A percentile compares a stretch with the other conserved stretches of the same genome.
Conservation (phyloP, 92 coral and sea anemone genomes). For the Zoanthus sociatus region DNA sequence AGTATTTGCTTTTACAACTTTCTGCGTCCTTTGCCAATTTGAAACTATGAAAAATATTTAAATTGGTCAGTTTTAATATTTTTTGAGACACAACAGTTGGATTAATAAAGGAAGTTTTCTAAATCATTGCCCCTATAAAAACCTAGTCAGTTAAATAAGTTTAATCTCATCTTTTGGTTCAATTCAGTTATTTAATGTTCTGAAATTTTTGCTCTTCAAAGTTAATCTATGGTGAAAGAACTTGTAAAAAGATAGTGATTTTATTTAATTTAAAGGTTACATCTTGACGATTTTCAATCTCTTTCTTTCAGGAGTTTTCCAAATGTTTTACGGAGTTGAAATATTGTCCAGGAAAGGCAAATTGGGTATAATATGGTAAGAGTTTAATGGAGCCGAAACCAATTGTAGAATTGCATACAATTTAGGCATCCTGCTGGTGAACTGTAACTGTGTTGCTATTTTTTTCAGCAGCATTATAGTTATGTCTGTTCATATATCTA, state of each 20-base stretch:
- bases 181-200: not conserved
- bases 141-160: not conserved
- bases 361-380: slow-evolving; percentile 16
- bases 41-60: not conserved
- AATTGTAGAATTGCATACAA: no score
- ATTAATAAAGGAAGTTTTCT: not conserved
- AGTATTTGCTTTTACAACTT: no score
- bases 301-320: not conserved
- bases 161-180: not conserved
- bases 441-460: no score
- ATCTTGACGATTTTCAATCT: not conserved
- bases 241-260: not conserved
- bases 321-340: slow-evolving; percentile 25
- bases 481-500: no score
- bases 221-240: not conserved
- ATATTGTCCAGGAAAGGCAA: slow-evolving; percentile 26
- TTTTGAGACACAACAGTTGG: not conserved
- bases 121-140: not conserved
- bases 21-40: not conserved
- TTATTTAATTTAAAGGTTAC: not conserved
- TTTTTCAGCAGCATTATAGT: no score
- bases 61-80: not conserved
- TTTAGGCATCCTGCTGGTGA: no score
- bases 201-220: not conserved
- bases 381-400: no score